A percentile compares a stretch with the other conserved stretches of the same genome.
These are phyloP conservation scores for Puffinus mauretanicus DNA, from an alignment of 2,113 vertebrate genomes.

Conservation along the genomic window DNA sequence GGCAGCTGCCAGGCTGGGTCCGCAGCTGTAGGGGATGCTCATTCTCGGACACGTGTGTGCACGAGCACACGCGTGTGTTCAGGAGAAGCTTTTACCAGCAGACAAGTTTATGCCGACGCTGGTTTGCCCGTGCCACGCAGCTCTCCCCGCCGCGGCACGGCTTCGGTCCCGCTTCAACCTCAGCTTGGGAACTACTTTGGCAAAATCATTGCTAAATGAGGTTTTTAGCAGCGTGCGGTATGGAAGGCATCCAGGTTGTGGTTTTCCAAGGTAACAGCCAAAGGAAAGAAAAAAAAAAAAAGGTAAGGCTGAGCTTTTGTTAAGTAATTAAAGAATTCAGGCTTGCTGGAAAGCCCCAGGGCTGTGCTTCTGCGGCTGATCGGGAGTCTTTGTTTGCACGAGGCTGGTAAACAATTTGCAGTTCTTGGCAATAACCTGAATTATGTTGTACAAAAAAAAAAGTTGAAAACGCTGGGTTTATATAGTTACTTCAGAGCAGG, in stretches of 20 bases:
- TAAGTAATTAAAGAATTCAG: slow-evolving; percentile 56
- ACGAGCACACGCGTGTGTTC: fast-evolving
- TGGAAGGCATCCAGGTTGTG: slow-evolving; percentile 29
- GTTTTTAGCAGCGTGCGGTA: neutral
- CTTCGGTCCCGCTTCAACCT: neutral
- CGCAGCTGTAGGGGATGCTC: neutral
- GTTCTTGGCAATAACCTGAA: slow-evolving; percentile 50
- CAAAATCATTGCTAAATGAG: neutral
- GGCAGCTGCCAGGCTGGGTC: neutral
- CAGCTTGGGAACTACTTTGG: neutral
- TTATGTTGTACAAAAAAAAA: neutral
- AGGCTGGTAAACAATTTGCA: slow-evolving; percentile 49
- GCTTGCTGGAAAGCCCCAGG: slow-evolving; percentile 39
- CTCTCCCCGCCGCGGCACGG: fast-evolving
- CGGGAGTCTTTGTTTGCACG: neutral
- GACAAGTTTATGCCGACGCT: fast-evolving
- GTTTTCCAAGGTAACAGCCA: slow-evolving; percentile 30
- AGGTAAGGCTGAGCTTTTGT: slow-evolving; percentile 10
- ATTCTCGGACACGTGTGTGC: fast-evolving
- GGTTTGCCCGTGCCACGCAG: neutral
- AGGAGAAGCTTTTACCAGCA: neutral
- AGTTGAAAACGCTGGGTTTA: neutral
- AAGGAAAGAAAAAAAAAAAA: neutral
- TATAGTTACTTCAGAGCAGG: neutral
- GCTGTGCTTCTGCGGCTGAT: slow-evolving; percentile 21